These are phyloP conservation scores for Exaiptasia diaphana DNA, from an alignment of 64 coral and sea anemone species.

Conservation along the genomic window DNA sequence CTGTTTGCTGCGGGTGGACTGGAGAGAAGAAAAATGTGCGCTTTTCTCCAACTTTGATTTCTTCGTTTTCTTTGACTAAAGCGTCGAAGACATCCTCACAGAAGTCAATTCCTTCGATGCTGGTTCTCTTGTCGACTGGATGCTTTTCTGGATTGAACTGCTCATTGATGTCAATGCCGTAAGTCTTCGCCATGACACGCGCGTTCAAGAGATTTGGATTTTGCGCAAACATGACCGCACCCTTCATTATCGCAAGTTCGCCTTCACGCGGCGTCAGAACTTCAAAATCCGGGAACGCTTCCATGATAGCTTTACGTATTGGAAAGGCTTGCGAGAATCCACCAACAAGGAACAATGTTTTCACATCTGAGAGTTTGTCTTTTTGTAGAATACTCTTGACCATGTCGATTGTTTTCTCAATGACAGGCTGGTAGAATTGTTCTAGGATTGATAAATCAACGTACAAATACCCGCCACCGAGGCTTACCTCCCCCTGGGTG, in stretches of 20 bases:
- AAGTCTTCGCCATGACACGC: slow-evolving; percentile 60
- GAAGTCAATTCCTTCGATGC: slow-evolving; percentile 14
- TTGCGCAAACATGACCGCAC: slow-evolving; percentile 60
- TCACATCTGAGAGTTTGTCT: slow-evolving; percentile 21
- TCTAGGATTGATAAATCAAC: slow-evolving; percentile 34
- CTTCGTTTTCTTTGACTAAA: slow-evolving; percentile 63
- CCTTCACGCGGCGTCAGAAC: slow-evolving; percentile 57
- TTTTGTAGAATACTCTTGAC: slow-evolving; percentile 20
- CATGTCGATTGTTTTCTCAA: slow-evolving; percentile 41
- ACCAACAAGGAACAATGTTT: slow-evolving; percentile 75
- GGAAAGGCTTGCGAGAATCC: slow-evolving; percentile 64
- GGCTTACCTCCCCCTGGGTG: slow-evolving; percentile 32
- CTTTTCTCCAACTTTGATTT: slow-evolving; percentile 47
- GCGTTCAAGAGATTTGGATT: slow-evolving; percentile 44
- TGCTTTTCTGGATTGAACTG: slow-evolving; percentile 30
- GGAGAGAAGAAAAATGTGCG: slow-evolving; percentile 42
- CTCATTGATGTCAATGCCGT: slow-evolving; percentile 46
- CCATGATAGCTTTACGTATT: slow-evolving; percentile 42
- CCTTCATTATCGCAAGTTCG: slow-evolving; percentile 76
- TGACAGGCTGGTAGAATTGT: slow-evolving; percentile 37
- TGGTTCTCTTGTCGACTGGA: slow-evolving; percentile 11
- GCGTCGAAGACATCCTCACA: slow-evolving; percentile 47
- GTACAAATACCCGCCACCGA: slow-evolving; percentile 51
- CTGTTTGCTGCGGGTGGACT: slow-evolving; percentile 14
- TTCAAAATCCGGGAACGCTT: slow-evolving; percentile 35